These are phyloP conservation scores for Brachionus rubens DNA, from an alignment of 1,140 invertebrate species.

Conservation along the genomic window DNA sequence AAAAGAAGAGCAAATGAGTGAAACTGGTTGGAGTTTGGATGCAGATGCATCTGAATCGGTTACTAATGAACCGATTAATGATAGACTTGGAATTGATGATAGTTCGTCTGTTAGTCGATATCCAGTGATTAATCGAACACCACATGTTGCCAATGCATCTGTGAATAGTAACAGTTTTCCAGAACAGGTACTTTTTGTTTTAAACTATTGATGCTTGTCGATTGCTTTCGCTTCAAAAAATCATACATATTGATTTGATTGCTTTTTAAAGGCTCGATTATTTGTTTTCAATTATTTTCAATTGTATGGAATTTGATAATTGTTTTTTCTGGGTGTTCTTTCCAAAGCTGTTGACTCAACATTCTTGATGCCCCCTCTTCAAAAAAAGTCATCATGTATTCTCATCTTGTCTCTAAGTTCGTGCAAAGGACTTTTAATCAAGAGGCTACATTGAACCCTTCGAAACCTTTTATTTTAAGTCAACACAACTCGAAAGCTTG, in stretches of 20 bases:
- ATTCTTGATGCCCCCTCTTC: no score
- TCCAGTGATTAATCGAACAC: background rate
- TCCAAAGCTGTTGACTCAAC: no score
- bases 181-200: background rate
- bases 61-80: constrained; percentile 40
- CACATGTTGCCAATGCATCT: background rate
- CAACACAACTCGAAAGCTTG: no score
- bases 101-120: background rate
- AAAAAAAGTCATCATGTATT: no score
- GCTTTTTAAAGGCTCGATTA: background rate
- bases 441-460: no score
- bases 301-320: no score
- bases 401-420: no score
- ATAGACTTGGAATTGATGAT: constrained; percentile 19
- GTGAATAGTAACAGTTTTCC: background rate
- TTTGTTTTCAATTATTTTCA: no score
- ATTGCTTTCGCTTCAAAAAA: background rate
- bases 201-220: background rate
- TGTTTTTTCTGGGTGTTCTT: no score
- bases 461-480: no score
- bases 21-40: constrained; percentile 46
- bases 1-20: constrained; percentile 45
- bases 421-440: no score
- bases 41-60: constrained; percentile 42
- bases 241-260: background rate